phyloP scores from a whole-genome alignment of 2,888 invertebrate species.

The Napeogenes sylphis region DNA sequence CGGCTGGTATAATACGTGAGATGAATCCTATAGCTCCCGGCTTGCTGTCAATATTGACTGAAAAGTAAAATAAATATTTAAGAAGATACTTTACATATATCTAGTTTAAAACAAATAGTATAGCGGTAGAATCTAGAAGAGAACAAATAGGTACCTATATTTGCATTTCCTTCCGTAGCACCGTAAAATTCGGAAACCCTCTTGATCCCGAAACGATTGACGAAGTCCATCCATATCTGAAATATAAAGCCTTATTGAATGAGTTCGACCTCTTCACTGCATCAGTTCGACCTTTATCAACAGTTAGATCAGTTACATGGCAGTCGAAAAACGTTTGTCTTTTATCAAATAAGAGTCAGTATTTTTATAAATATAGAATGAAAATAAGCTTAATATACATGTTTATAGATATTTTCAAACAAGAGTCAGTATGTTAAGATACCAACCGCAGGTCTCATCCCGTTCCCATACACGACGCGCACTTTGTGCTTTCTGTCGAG shows the following conservation, averaged over 20 bases:
- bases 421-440: neutral
- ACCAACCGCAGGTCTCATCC: conserved; percentile 85
- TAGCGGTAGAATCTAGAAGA: neutral
- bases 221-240: conserved; percentile 95
- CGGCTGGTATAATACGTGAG: conserved; percentile 89
- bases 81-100: neutral
- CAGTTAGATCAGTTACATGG: no score
- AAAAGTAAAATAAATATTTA: conserved; percentile 40
- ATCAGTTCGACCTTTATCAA: neutral
- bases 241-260: conserved; percentile 28
- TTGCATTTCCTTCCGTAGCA: conserved; percentile 98
- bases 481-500: conserved; percentile 87
- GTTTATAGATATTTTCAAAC: neutral
- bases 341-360: no score
- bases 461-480: conserved; percentile 94
- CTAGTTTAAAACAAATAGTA: neutral
- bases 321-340: no score
- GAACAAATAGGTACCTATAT: conserved; percentile 81
- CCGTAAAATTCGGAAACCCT: conserved; percentile 97
- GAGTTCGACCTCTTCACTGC: neutral
- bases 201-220: conserved; percentile 90
- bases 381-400: no score
- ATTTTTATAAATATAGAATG: no score
- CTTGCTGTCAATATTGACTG: conserved; percentile 95
- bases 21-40: conserved; percentile 98